Percentiles rank a stretch among this genome's conserved stretches.
Evolutionary conservation across 1,140 invertebrate species (phyloP).

Genomic region (Drosophila pseudoobscura): DNA sequence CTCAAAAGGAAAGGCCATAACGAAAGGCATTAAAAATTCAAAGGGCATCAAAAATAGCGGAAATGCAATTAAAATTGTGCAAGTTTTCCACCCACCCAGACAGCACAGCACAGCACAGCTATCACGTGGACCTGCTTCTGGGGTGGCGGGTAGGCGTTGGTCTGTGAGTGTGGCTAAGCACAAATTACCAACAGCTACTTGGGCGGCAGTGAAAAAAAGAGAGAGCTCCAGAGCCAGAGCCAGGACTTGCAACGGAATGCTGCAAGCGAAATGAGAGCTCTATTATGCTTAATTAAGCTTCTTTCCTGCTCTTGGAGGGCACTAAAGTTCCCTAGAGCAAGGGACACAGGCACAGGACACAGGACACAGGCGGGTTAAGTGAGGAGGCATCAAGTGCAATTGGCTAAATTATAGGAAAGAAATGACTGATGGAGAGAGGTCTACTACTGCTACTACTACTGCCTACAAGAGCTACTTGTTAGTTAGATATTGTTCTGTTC

Average conservation of each 20-base stretch:
- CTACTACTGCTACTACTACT: no score
- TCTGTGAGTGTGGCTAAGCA: slow-evolving; percentile 75
- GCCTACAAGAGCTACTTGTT: slow-evolving; percentile 44
- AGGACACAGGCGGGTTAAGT: slow-evolving; percentile 6
- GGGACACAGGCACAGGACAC: slow-evolving; percentile 1
- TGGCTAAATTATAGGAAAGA: slow-evolving; percentile 30
- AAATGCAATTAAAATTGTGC: slow-evolving; percentile 77
- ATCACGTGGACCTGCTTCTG: neutral
- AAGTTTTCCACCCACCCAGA: slow-evolving; percentile 10
- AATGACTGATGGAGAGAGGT: neutral
- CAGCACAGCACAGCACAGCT: neutral
- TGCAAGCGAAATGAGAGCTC: slow-evolving; percentile 36
- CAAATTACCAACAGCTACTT: slow-evolving; percentile 81
- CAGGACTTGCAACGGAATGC: slow-evolving; percentile 28
- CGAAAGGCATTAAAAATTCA: slow-evolving; percentile 68
- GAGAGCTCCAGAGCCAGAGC: no score
- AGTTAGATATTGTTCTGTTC: slow-evolving; percentile 35
- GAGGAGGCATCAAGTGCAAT: slow-evolving; percentile 34
- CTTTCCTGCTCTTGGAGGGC: slow-evolving; percentile 37
- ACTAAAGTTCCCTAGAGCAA: slow-evolving; percentile 29
- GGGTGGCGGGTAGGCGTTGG: slow-evolving; percentile 29
- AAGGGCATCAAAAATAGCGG: slow-evolving; percentile 77
- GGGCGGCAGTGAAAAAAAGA: slow-evolving; percentile 20
- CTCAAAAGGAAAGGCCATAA: slow-evolving; percentile 17
- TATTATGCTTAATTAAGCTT: slow-evolving; percentile 80